Percentiles rank a stretch among this genome's conserved stretches.
phyloP scores from a whole-genome alignment of 2,113 vertebrate genomes.

The Micromys minutus region DNA sequence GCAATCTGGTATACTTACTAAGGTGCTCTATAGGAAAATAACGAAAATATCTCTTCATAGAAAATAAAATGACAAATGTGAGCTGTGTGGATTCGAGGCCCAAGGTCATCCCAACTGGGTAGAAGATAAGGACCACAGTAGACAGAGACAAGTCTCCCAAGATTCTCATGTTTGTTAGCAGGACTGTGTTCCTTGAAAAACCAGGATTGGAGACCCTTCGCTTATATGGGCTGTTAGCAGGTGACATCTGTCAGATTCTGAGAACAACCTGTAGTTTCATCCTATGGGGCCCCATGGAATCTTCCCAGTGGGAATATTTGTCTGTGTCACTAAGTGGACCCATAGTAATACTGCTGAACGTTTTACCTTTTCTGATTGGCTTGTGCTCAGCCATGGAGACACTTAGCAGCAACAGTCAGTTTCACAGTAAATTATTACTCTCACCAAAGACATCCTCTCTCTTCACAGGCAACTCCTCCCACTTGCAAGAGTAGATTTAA shows the following conservation, averaged over 20 bases:
- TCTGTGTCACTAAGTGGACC: background rate
- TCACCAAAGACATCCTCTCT: too few relatives aligned
- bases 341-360: background rate
- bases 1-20: background rate
- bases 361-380: background rate
- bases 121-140: too few relatives aligned
- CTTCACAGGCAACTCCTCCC: background rate
- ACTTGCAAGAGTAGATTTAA: background rate
- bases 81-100: background rate
- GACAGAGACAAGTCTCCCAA: background rate
- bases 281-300: background rate
- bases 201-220: fast-evolving
- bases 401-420: background rate
- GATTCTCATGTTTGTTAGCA: background rate
- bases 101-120: background rate
- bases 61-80: background rate
- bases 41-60: conserved; percentile 28
- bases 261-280: background rate
- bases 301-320: background rate
- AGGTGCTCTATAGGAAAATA: conserved; percentile 36
- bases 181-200: background rate
- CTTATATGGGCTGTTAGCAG: background rate
- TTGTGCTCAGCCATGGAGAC: background rate
- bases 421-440: background rate
- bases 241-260: background rate